phyloP scores from a whole-genome alignment of 2,113 vertebrate species.

The Apus apus region DNA sequence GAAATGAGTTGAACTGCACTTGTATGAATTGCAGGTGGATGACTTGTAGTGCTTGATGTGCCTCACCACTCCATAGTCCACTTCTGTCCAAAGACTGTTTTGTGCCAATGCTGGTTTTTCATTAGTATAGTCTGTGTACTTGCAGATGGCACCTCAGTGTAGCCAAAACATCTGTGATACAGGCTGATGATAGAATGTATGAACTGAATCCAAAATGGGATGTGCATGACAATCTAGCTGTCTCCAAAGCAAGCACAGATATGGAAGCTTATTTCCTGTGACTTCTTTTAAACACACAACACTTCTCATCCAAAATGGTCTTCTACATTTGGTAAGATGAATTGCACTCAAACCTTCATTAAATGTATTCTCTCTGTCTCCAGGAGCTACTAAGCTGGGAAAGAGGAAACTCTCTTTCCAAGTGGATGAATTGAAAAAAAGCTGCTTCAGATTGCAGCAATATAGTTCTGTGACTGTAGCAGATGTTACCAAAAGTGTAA shows the following conservation, averaged over 20 bases:
- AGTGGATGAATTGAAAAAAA: background rate
- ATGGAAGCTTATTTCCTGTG: background rate
- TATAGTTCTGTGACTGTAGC: background rate
- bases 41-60: background rate
- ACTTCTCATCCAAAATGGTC: background rate
- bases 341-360: background rate
- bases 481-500: background rate
- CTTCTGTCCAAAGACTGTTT: background rate
- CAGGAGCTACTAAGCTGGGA: background rate
- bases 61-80: background rate
- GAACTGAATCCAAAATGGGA: background rate
- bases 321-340: background rate
- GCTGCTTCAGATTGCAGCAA: background rate
- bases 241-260: background rate
- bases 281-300: background rate
- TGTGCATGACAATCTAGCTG: background rate
- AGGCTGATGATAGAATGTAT: background rate
- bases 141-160: background rate
- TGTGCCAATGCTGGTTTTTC: background rate
- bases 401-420: background rate
- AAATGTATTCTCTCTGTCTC: background rate
- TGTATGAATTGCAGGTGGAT: background rate
- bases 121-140: background rate
- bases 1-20: background rate
- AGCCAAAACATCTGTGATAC: background rate